phyloP scores from a whole-genome alignment of 1,140 invertebrate species.

The Protaetia brevitarsis region DNA sequence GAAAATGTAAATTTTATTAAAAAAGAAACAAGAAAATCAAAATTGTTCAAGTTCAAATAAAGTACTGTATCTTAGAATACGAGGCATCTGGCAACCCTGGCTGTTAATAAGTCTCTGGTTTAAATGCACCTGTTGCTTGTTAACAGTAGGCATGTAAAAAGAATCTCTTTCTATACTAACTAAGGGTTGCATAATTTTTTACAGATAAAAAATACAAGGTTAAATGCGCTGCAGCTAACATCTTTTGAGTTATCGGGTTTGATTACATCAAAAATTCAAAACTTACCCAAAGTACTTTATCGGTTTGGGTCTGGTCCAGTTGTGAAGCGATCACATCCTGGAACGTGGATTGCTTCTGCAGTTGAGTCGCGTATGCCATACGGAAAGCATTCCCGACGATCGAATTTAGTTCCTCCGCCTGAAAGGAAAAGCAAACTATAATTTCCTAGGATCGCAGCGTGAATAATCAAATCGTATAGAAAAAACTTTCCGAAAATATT shows the following conservation, averaged over 20 bases:
- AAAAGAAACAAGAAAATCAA: too few relatives aligned
- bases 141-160: too few relatives aligned
- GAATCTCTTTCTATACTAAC: too few relatives aligned
- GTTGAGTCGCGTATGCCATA: slow-evolving; percentile 84
- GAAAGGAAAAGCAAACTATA: slow-evolving; percentile 44
- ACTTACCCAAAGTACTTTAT: slow-evolving; percentile 47
- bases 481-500: slow-evolving; percentile 1
- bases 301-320: slow-evolving; percentile 43
- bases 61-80: too few relatives aligned
- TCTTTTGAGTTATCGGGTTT: neutral
- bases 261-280: neutral
- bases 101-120: too few relatives aligned
- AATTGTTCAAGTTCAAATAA: too few relatives aligned
- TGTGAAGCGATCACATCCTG: slow-evolving; percentile 51
- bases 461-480: neutral
- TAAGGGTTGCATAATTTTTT: too few relatives aligned
- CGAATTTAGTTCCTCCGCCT: slow-evolving; percentile 85
- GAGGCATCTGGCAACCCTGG: too few relatives aligned
- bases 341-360: slow-evolving; percentile 63
- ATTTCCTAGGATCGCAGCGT: neutral
- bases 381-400: slow-evolving; percentile 89
- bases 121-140: too few relatives aligned
- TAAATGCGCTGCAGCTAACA: too few relatives aligned
- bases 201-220: too few relatives aligned
- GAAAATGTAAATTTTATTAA: too few relatives aligned